A percentile compares a stretch with the other conserved stretches of the same genome.
Evolutionary conservation across 2,888 invertebrate genomes (phyloP).

Genomic region (Lymantria monacha): DNA sequence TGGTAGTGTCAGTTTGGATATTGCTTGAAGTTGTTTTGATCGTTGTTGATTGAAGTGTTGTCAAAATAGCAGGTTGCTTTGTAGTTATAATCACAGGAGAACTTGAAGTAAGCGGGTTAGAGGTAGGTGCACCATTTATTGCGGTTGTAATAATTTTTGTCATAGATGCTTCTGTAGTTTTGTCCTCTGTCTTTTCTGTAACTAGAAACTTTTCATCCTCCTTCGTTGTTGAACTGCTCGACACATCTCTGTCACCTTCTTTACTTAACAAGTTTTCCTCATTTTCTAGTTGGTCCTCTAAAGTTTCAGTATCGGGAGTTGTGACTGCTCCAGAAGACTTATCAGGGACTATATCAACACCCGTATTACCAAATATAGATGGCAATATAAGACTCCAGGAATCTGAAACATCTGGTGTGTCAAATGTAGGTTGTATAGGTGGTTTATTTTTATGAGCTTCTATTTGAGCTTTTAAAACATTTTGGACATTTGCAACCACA

Average conservation of each 20-base stretch:
- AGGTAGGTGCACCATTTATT: conserved; percentile 17
- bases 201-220: conserved; percentile 25
- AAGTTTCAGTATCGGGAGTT: conserved; percentile 70
- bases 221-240: conserved; percentile 40
- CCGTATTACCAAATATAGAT: conserved; percentile 88
- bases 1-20: conserved; percentile 8
- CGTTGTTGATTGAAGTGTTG: conserved; percentile 9
- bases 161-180: conserved; percentile 12
- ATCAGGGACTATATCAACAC: conserved; percentile 82
- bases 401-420: conserved; percentile 88
- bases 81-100: conserved; percentile 22
- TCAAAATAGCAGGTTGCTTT: conserved; percentile 12
- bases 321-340: conserved; percentile 64
- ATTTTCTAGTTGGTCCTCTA: conserved; percentile 46
- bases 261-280: conserved; percentile 55
- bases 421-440: conserved; percentile 76
- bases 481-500: conserved; percentile 91
- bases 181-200: conserved; percentile 32
- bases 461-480: conserved; percentile 90
- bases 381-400: conserved; percentile 92
- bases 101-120: conserved; percentile 19
- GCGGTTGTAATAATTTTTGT: conserved; percentile 27
- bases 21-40: conserved; percentile 10
- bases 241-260: conserved; percentile 51
- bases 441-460: conserved; percentile 82